phyloP scores from a whole-genome alignment of 2,888 invertebrate species.

The Lordiphosa fenestrarum region DNA sequence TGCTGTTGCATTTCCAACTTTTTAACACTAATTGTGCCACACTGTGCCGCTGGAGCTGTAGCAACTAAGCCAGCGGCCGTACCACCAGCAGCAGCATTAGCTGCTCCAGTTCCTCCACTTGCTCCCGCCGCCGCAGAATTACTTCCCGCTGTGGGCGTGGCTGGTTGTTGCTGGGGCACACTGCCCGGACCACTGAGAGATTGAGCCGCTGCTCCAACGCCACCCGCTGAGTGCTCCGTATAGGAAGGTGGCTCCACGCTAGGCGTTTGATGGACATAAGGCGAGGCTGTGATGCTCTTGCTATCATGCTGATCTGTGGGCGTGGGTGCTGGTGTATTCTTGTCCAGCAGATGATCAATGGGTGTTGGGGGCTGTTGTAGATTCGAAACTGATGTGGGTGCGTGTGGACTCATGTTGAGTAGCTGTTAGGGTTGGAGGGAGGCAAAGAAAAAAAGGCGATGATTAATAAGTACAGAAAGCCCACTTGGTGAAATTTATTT shows the following conservation, averaged over 20 bases:
- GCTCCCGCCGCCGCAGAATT: background rate
- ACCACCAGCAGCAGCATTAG: conserved; percentile 1
- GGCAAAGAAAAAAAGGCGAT: no score
- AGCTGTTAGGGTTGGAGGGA: conserved; percentile 46
- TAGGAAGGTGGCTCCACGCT: conserved; percentile 79
- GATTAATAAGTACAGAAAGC: background rate
- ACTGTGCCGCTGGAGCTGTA: conserved; percentile 44
- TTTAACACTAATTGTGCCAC: conserved; percentile 76
- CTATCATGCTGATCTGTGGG: conserved; percentile 80
- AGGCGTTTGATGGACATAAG: conserved; percentile 79
- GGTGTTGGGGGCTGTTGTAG: conserved; percentile 80
- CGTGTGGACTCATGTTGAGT: conserved; percentile 83
- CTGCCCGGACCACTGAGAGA: conserved; percentile 50
- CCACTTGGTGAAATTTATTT: background rate
- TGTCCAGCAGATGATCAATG: conserved; percentile 79
- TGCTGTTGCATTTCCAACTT: conserved; percentile 73
- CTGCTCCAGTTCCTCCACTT: conserved; percentile 4
- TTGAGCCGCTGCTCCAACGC: conserved; percentile 17
- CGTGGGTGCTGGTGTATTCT: conserved; percentile 80
- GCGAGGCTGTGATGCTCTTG: conserved; percentile 80
- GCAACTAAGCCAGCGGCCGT: background rate
- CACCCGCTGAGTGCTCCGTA: conserved; percentile 54
- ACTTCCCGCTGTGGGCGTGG: conserved; percentile 39
- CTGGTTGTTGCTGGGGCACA: conserved; percentile 69
- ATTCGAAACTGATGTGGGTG: conserved; percentile 81